Evolutionary conservation across 2,888 invertebrate species (phyloP).

Genomic region (Dromius quadrimaculatus): DNA sequence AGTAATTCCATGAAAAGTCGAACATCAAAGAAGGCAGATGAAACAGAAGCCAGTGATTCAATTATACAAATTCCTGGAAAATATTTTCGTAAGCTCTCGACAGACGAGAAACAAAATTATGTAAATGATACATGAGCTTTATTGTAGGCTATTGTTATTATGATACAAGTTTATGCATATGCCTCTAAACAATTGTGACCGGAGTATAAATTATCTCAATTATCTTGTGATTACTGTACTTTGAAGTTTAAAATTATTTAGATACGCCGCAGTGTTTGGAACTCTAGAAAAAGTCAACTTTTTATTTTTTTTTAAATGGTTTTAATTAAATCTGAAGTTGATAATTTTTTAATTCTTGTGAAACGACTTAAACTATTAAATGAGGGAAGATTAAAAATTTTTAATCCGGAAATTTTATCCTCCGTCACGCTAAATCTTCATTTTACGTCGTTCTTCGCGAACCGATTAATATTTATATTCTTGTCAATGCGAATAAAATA

Average conservation of each 20-base stretch:
- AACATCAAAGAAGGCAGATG: slow-evolving; percentile 17
- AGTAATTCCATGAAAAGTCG: slow-evolving; percentile 30
- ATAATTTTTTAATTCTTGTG: background rate
- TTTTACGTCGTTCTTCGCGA: too few species aligned
- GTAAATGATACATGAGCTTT: slow-evolving; percentile 22
- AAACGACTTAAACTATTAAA: background rate
- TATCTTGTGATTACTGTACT: too few species aligned
- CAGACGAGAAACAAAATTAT: slow-evolving; percentile 28
- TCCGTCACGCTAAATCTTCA: too few species aligned
- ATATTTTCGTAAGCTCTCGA: slow-evolving; percentile 12
- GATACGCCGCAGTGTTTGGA: background rate
- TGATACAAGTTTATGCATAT: slow-evolving; percentile 12
- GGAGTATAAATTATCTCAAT: too few species aligned
- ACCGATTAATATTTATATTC: too few species aligned
- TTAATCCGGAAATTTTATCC: too few species aligned
- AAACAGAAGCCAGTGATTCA: slow-evolving; percentile 32
- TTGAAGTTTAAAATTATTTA: background rate
- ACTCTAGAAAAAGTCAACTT: background rate
- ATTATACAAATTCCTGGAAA: slow-evolving; percentile 32
- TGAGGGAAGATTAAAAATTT: background rate
- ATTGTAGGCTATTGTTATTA: slow-evolving; percentile 12
- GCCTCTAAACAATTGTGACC: background rate
- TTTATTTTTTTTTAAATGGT: background rate
- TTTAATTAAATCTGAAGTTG: background rate
- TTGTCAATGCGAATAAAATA: too few species aligned